Evolutionary conservation across 2,113 vertebrate species (phyloP).

Genomic region (Nibea albiflora): DNA sequence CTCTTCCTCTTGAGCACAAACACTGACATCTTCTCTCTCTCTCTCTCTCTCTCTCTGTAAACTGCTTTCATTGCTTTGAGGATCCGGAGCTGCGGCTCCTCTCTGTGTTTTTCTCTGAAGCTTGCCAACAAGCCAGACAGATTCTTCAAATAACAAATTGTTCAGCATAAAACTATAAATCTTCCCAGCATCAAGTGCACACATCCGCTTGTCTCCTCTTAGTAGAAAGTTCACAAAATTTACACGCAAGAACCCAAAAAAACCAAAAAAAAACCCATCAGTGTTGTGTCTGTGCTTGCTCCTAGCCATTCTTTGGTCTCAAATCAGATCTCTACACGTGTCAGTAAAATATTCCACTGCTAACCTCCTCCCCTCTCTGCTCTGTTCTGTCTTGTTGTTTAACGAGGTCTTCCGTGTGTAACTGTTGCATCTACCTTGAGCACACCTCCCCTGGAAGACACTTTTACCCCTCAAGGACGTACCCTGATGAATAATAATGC

Average conservation of each 20-base stretch:
- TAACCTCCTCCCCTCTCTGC: background rate
- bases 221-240: slow-evolving; percentile 6
- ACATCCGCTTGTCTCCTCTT: background rate
- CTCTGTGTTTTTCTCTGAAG: slow-evolving; percentile 48
- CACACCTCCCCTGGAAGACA: background rate
- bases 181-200: slow-evolving; percentile 30
- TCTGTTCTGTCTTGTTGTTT: slow-evolving; percentile 11
- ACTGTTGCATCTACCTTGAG: background rate
- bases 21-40: slow-evolving; percentile 57
- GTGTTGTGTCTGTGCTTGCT: background rate
- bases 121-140: slow-evolving; percentile 55
- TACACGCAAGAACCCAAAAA: slow-evolving; percentile 8
- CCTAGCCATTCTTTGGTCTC: background rate
- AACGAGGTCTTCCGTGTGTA: background rate
- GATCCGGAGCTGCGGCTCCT: slow-evolving; percentile 39
- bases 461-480: background rate
- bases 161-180: slow-evolving; percentile 39
- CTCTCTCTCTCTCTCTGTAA: slow-evolving; percentile 32
- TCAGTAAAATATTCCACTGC: background rate
- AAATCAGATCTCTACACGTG: background rate
- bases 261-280: slow-evolving; percentile 5
- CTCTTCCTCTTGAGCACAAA: slow-evolving; percentile 67
- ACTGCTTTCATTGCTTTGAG: slow-evolving; percentile 57
- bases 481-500: background rate
- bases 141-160: slow-evolving; percentile 56